Conservation (phyloP, 2,113 vertebrate genomes). For the Gymnocephalus cernua region DNA sequence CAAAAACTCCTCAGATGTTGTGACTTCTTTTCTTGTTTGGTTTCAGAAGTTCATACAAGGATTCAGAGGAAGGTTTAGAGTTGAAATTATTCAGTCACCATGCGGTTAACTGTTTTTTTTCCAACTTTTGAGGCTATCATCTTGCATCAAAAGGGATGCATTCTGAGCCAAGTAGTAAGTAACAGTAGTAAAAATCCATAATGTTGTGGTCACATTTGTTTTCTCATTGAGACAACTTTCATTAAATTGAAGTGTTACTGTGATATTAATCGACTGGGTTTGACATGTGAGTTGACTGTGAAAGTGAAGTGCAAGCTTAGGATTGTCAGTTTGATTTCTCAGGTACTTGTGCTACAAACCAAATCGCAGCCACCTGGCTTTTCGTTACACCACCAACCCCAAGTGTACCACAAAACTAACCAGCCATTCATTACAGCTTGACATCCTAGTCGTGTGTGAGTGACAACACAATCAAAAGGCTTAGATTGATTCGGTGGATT, state of each 20-base stretch:
- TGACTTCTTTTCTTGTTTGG: background rate
- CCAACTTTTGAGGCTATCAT: background rate
- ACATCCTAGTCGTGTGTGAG: background rate
- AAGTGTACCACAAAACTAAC: background rate
- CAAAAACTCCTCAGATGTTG: constrained; percentile 19
- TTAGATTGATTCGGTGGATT: background rate
- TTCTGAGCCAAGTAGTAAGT: background rate
- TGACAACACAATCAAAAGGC: constrained; percentile 6
- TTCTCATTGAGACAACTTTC: constrained; percentile 22
- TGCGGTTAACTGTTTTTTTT: background rate
- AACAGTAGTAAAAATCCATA: background rate
- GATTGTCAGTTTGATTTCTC: constrained; percentile 18
- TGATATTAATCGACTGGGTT: constrained; percentile 14
- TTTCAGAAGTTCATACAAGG: constrained; percentile 4
- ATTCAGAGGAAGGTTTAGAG: background rate
- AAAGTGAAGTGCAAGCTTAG: constrained; percentile 9
- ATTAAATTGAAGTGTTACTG: constrained; percentile 14
- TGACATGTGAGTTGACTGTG: constrained; percentile 21
- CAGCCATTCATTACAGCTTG: background rate
- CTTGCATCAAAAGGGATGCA: background rate
- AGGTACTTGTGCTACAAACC: background rate
- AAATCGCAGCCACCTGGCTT: background rate
- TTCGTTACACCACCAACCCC: background rate
- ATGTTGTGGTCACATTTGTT: background rate
- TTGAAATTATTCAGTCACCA: background rate